Percentiles rank a stretch among this genome's conserved stretches.
Conservation (phyloP, 2,113 vertebrate genomes). For the Pelvicachromis taeniatus region DNA sequence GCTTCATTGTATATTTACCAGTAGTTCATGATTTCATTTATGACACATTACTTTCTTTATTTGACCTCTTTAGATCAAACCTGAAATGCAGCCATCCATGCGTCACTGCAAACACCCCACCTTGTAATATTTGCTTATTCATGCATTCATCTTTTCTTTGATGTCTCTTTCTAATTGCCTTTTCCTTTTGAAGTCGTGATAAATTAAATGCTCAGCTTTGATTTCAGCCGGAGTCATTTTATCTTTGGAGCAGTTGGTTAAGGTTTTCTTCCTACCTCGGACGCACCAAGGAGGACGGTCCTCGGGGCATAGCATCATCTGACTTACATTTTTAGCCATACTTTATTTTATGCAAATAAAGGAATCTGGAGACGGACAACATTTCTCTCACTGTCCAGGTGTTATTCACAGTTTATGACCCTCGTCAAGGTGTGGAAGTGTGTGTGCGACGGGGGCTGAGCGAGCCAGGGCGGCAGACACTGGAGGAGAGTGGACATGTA, state of each 20-base stretch:
- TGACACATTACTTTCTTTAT: neutral
- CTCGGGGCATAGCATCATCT: conserved; percentile 8
- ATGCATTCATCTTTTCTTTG: conserved; percentile 40
- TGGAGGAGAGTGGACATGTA: neutral
- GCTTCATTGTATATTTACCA: neutral
- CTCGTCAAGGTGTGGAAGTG: conserved; percentile 2
- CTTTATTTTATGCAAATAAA: conserved; percentile 41
- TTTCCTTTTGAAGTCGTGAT: conserved; percentile 51
- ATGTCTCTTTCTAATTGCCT: conserved; percentile 37
- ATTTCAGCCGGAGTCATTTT: conserved; percentile 37
- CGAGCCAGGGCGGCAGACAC: neutral
- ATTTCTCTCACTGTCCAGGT: conserved; percentile 29
- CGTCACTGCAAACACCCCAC: neutral
- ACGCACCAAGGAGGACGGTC: conserved; percentile 22
- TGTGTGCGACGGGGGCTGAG: neutral
- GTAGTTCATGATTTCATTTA: neutral
- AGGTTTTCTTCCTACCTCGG: conserved; percentile 32
- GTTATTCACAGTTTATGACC: conserved; percentile 39
- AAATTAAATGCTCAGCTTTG: conserved; percentile 25
- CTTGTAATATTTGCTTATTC: conserved; percentile 19
- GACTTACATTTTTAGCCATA: conserved; percentile 11
- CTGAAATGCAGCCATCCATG: neutral
- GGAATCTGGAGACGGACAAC: conserved; percentile 15
- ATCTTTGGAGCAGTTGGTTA: conserved; percentile 29
- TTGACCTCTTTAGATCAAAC: neutral